Evolutionary conservation across 2,888 invertebrate species (phyloP), one percentile per base, ranked within the genome.

Genomic region (Teleogryllus oceanicus): DNA sequence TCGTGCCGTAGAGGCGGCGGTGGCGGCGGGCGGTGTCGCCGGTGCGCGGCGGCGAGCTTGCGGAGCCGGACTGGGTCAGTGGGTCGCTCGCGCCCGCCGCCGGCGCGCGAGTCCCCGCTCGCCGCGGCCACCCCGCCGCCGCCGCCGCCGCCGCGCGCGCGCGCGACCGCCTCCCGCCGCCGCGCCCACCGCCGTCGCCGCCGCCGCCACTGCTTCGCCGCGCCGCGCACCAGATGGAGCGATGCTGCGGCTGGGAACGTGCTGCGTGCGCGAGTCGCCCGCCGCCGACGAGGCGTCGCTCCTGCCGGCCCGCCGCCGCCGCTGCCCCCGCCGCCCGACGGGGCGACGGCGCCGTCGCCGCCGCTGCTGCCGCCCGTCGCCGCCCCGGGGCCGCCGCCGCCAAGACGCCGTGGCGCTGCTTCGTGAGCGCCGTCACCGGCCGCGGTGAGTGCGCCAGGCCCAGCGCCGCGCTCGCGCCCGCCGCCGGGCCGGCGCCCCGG

Each of bases 261-360:
- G 62, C 62, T 62, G 62, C 62, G 62, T 62, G n/a, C 62, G 62
- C 62, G 62, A 62, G 62, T 62, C 62, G 62, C 62, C 62, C 62
- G 62, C 62, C 62, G 62, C 62, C 16, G 62, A 62, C 62, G 62
- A 62, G n/a, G 62, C 62, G 16, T 13, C 16, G 62, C 62, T 62
- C n/a, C 8, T 62, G n/a, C 62, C 62, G 62, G n/a, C 16, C 62
- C 62, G n/a, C 62, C 62, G 62, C 16, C 8, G 16, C 16, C 11
- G 37, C n/a, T 62, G n/a, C 62, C 62, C 1, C 13, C 62, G 62
- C 62, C 62, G n/a, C 62, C 62, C 37, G 37, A n/a, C 16, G 13
- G 62, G 62, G 13, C 62, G 62, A 5, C 62, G 62, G 16, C 62
- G 62, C 62, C 16, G 16, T 62, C n/a, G 62, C 62, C 62, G 62